A percentile compares a stretch with the other conserved stretches of the same genome.
Conservation (phyloP, 2,113 vertebrate species). For the Gymnobelideus leadbeateri region DNA sequence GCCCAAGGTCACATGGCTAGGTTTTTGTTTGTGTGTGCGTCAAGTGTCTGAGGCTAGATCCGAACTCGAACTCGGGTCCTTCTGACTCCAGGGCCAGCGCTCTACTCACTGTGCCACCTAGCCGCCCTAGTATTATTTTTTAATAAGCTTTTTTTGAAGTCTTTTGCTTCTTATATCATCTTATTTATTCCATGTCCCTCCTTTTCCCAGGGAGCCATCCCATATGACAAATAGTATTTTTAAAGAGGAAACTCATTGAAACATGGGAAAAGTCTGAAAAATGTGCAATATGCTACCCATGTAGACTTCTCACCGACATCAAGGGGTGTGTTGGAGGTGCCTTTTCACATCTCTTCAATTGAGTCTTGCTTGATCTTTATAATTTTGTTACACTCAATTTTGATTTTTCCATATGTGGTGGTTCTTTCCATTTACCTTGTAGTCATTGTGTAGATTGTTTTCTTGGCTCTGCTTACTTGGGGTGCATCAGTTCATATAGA, state of each 20-base stretch:
- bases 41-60: too few species aligned
- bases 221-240: not conserved
- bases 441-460: not conserved
- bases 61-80: too few species aligned
- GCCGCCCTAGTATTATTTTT: too few species aligned
- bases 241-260: not conserved
- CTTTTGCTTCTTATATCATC: not conserved
- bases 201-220: not conserved
- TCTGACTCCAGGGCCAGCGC: too few species aligned
- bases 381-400: not conserved
- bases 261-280: not conserved
- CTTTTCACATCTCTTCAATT: not conserved
- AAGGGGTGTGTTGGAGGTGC: not conserved
- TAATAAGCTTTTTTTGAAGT: not conserved
- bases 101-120: too few species aligned
- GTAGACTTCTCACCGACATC: not conserved
- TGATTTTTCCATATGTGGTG: not conserved
- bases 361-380: not conserved
- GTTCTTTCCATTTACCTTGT: not conserved
- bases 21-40: too few species aligned
- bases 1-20: too few species aligned
- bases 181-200: not conserved
- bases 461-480: not conserved
- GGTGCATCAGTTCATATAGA: not conserved
- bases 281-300: not conserved